Percentiles rank a stretch among this genome's conserved stretches.
Evolutionary conservation across 1,140 invertebrate genomes (phyloP).

Genomic region (Drosophila eugracilis): DNA sequence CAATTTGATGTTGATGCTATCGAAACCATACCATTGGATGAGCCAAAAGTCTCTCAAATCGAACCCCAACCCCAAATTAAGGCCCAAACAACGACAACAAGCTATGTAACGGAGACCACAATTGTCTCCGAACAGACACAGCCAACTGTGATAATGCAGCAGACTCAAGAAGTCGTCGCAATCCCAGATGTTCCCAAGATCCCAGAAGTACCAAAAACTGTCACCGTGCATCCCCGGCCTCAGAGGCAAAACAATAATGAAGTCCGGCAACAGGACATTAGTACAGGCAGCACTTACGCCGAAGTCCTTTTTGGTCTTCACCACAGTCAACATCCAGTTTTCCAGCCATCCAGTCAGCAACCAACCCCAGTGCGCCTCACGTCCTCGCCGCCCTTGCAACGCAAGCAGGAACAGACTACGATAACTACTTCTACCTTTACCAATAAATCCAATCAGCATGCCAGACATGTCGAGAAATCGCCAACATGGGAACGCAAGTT

Average conservation of each 20-base stretch:
- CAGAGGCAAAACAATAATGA: constrained; percentile 41
- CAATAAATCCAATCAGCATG: constrained; percentile 40
- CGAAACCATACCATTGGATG: constrained; percentile 66
- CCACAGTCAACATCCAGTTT: constrained; percentile 68
- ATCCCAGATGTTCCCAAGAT: constrained; percentile 9
- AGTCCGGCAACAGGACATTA: constrained; percentile 56
- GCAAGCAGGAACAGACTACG: constrained; percentile 45
- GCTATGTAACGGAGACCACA: constrained; percentile 46
- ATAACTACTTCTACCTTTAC: constrained; percentile 42
- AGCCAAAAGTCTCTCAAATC: constrained; percentile 17
- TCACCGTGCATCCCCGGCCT: constrained; percentile 49
- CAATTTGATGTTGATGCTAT: constrained; percentile 82
- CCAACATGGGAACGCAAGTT: constrained; percentile 72
- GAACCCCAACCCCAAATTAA: background rate
- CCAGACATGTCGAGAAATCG: constrained; percentile 60
- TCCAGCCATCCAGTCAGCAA: constrained; percentile 87
- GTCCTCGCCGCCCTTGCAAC: constrained; percentile 49
- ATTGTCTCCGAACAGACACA: constrained; percentile 44
- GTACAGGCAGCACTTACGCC: constrained; percentile 75
- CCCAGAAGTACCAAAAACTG: constrained; percentile 4
- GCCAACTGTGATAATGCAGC: constrained; percentile 68
- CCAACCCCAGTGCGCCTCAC: constrained; percentile 81
- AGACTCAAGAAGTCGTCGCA: constrained; percentile 25
- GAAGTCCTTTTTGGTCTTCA: constrained; percentile 81
- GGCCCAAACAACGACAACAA: constrained; percentile 31